Percentiles rank a stretch among this genome's conserved stretches.
Conservation (phyloP, 1,140 invertebrate species). For the Camponotus floridanus region DNA sequence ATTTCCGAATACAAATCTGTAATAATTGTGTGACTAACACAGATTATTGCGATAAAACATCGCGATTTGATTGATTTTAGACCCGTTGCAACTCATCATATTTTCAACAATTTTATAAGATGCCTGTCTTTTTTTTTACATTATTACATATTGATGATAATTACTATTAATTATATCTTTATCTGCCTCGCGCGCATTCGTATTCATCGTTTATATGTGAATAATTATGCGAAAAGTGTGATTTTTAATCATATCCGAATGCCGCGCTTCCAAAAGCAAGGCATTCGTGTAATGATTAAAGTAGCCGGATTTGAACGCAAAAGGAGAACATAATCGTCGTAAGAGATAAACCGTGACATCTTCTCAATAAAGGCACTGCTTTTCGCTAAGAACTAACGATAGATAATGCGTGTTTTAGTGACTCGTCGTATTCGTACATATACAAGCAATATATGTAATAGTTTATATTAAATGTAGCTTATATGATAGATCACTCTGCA, state of each 20-base stretch:
- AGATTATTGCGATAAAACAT: conserved; percentile 14
- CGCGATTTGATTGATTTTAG: conserved; percentile 26
- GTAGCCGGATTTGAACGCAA: background rate
- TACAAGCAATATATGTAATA: conserved; percentile 56
- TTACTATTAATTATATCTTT: background rate
- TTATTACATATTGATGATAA: background rate
- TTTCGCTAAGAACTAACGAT: conserved; percentile 58
- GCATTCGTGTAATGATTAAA: conserved; percentile 18
- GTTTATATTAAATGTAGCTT: conserved; percentile 50
- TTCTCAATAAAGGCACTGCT: conserved; percentile 73
- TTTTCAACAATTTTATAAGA: background rate
- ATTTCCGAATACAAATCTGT: conserved; percentile 1
- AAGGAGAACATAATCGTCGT: conserved; percentile 20
- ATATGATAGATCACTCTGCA: conserved; percentile 58
- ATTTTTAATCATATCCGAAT: background rate
- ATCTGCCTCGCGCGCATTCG: background rate
- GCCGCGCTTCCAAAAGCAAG: background rate
- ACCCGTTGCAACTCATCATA: background rate
- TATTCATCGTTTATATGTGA: background rate
- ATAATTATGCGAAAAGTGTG: background rate
- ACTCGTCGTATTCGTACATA: conserved; percentile 50
- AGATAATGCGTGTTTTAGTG: conserved; percentile 34
- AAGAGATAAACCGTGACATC: conserved; percentile 55
- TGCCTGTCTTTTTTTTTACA: background rate
- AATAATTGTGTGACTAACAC: background rate